A percentile compares a stretch with the other conserved stretches of the same genome.
Conservation (phyloP, 1,140 invertebrate species). For the Ericerus pela region DNA sequence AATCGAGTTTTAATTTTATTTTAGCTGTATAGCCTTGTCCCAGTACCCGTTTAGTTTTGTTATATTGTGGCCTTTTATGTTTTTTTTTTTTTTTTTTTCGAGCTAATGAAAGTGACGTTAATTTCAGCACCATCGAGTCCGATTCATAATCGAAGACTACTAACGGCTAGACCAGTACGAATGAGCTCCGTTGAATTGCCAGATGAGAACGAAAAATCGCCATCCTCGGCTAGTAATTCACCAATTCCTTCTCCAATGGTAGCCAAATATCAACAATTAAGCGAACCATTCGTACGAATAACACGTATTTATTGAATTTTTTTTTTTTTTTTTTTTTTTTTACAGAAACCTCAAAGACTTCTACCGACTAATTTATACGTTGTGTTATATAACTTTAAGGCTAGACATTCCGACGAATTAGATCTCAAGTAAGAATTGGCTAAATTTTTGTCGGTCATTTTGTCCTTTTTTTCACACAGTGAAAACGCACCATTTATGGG, state of each 20-base stretch:
- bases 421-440: constrained; percentile 62
- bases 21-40: too few relatives aligned
- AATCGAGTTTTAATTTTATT: too few relatives aligned
- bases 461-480: neutral
- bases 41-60: neutral
- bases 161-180: constrained; percentile 63
- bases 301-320: neutral
- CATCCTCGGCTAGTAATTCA: constrained; percentile 78
- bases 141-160: constrained; percentile 55
- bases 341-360: constrained; percentile 64
- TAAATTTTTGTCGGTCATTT: neutral
- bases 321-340: constrained; percentile 16
- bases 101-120: neutral
- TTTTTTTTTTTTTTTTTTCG: neutral
- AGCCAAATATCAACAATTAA: neutral
- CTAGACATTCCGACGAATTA: constrained; percentile 80
- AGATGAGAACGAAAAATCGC: constrained; percentile 78
- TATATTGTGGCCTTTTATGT: too few relatives aligned
- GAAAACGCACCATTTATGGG: neutral
- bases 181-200: constrained; percentile 85
- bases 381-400: constrained; percentile 88
- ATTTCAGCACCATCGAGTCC: constrained; percentile 74
- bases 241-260: constrained; percentile 72
- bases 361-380: constrained; percentile 85
- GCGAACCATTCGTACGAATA: neutral